Conservation (phyloP, 2,797 vertebrate genomes). For the Synanceia verrucosa region DNA sequence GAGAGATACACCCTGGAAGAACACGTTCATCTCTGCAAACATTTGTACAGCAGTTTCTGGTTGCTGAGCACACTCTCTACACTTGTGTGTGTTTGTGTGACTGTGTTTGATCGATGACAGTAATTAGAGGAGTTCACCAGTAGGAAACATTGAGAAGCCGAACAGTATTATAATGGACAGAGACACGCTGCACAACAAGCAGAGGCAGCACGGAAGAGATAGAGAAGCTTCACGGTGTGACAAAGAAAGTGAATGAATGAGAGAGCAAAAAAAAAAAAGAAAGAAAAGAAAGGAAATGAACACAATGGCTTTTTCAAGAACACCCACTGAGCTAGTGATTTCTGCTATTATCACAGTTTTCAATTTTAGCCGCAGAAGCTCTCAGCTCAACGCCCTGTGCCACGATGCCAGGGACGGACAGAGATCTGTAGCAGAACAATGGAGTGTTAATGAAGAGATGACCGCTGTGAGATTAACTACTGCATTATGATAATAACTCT, state of each 20-base stretch:
- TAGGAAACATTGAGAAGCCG: slow-evolving; percentile 37
- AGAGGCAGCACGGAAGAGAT: neutral
- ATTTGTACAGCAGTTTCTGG: neutral
- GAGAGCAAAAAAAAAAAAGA: neutral
- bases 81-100: neutral
- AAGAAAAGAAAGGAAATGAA: slow-evolving; percentile 29
- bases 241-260: neutral
- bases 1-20: neutral
- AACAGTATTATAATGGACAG: slow-evolving; percentile 19
- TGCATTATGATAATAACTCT: slow-evolving; percentile 1
- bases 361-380: slow-evolving; percentile 56
- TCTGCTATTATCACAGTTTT: slow-evolving; percentile 63
- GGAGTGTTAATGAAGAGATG: slow-evolving; percentile 51
- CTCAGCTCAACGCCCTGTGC: slow-evolving; percentile 7
- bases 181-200: slow-evolving; percentile 8
- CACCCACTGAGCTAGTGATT: slow-evolving; percentile 61
- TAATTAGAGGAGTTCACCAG: slow-evolving; percentile 45
- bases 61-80: neutral
- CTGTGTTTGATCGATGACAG: slow-evolving; percentile 37
- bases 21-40: neutral
- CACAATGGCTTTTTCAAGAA: slow-evolving; percentile 28
- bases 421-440: slow-evolving; percentile 50
- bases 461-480: slow-evolving; percentile 33
- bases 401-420: slow-evolving; percentile 30
- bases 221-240: neutral